Conservation (phyloP, 2,113 vertebrate species). For the Microtus richardsoni region DNA sequence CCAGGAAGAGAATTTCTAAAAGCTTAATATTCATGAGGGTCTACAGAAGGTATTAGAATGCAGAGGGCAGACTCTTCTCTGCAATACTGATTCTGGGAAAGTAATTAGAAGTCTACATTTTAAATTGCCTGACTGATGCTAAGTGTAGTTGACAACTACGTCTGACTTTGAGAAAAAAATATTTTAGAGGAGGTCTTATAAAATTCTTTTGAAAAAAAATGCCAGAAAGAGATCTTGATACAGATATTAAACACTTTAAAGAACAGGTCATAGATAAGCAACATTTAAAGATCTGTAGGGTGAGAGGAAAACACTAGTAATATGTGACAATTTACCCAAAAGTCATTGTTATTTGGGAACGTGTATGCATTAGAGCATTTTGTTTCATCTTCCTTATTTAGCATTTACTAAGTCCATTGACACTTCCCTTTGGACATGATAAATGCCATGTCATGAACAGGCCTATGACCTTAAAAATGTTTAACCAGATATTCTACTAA, state of each 20-base stretch:
- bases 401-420: background rate
- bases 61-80: background rate
- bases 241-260: background rate
- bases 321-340: background rate
- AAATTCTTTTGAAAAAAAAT: slow-evolving; percentile 25
- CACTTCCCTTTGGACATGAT: background rate
- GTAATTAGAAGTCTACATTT: background rate
- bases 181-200: background rate
- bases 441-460: background rate
- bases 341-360: background rate
- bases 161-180: slow-evolving; percentile 45
- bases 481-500: background rate
- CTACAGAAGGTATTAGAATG: background rate
- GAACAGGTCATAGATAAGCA: background rate
- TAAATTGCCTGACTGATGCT: slow-evolving; percentile 9
- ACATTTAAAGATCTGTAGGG: background rate
- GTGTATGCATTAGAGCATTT: background rate
- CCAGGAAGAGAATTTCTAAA: background rate
- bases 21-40: background rate
- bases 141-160: background rate
- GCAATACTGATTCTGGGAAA: background rate
- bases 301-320: background rate
- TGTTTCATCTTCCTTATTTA: background rate
- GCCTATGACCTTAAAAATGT: slow-evolving; percentile 6
- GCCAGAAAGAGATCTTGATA: background rate